These are phyloP conservation scores for Coelopa pilipes DNA, from an alignment of 2,888 invertebrate genomes.

Conservation along the genomic window DNA sequence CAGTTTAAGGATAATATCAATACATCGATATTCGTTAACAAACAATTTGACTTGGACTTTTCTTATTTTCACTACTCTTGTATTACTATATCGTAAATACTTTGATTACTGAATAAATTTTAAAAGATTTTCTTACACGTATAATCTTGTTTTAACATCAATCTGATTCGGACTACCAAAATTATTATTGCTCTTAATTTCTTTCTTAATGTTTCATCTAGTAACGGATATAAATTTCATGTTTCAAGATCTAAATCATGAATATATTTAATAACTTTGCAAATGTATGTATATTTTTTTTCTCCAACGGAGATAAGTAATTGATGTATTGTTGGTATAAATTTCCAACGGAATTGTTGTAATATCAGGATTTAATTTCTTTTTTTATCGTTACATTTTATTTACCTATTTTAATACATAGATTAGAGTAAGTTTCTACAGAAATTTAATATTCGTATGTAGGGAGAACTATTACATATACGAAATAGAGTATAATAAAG, in stretches of 20 bases:
- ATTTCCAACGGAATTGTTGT: neutral
- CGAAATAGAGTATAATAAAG: too few relatives aligned
- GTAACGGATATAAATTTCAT: neutral
- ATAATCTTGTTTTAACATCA: neutral
- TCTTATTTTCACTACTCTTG: constrained; percentile 1
- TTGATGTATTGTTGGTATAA: neutral
- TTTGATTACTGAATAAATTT: constrained; percentile 10
- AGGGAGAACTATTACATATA: neutral
- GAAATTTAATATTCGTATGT: neutral
- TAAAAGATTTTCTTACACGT: neutral
- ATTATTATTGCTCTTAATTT: constrained; percentile 18
- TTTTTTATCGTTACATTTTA: neutral
- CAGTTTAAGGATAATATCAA: neutral
- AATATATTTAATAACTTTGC: neutral
- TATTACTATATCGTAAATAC: constrained; percentile 8
- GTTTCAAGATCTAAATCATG: too few relatives aligned
- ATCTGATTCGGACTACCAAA: neutral
- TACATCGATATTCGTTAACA: neutral
- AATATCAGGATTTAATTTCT: neutral
- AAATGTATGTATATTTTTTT: constrained; percentile 13
- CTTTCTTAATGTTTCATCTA: constrained; percentile 6
- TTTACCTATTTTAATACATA: neutral
- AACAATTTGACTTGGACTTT: constrained; percentile 21
- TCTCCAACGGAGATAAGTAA: constrained; percentile 17
- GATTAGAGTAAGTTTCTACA: constrained; percentile 4